A percentile compares a stretch with the other conserved stretches of the same genome.
These are phyloP conservation scores for Andrena hattorfiana DNA, from an alignment of 2,888 invertebrate species.

Conservation along the genomic window DNA sequence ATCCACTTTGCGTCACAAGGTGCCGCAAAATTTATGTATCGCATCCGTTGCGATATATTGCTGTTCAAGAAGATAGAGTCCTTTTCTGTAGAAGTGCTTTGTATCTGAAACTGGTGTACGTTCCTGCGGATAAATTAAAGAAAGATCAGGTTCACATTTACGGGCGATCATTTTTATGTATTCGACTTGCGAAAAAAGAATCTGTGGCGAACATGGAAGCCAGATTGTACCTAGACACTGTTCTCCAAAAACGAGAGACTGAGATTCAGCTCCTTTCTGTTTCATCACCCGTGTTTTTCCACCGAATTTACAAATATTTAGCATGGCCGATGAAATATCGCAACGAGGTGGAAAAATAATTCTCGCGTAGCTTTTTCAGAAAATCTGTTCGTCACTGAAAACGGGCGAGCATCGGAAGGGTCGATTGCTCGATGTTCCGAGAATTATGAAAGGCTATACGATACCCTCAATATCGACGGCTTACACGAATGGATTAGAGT, in stretches of 20 bases:
- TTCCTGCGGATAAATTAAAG: neutral
- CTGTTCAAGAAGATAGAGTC: neutral
- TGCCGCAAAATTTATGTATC: neutral
- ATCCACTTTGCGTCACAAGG: neutral
- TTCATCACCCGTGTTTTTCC: too few relatives aligned
- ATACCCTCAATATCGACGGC: constrained; percentile 43
- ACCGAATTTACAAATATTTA: too few relatives aligned
- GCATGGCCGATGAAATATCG: too few relatives aligned
- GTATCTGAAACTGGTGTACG: neutral
- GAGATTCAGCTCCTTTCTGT: too few relatives aligned
- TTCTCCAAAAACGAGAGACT: too few relatives aligned
- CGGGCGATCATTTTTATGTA: too few relatives aligned
- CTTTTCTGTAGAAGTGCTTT: neutral
- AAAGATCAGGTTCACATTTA: neutral
- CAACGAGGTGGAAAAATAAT: too few relatives aligned
- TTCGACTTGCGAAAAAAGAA: too few relatives aligned
- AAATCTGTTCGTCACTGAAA: constrained; percentile 25
- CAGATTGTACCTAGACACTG: too few relatives aligned
- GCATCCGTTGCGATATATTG: neutral
- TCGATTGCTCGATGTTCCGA: constrained; percentile 52
- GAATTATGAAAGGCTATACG: constrained; percentile 28
- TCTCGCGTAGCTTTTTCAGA: too few relatives aligned
- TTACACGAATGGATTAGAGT: constrained; percentile 48
- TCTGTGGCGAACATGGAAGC: too few relatives aligned
- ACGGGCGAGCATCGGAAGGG: constrained; percentile 36